Evolutionary conservation across 1,140 invertebrate genomes (phyloP).

Genomic region (Drosophila melanogaster): Release_6_plus_ISO1_MT NT_033779.5:5132001-5132500

Average conservation of each 20-base stretch:
- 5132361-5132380: constrained; percentile 90
- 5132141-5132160: constrained; percentile 90
- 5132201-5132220: constrained; percentile 90
- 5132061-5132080: constrained; percentile 94
- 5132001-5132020: constrained; percentile 94
- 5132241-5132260: constrained; percentile 89
- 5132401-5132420: constrained; percentile 89
- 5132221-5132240: constrained; percentile 93
- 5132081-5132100: constrained; percentile 94
- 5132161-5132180: constrained; percentile 92
- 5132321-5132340: constrained; percentile 90
- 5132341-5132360: constrained; percentile 92
- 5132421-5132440: constrained; percentile 88
- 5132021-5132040: constrained; percentile 94
- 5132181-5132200: constrained; percentile 90
- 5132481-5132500: constrained; percentile 91
- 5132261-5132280: constrained; percentile 89
- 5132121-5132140: constrained; percentile 93
- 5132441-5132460: constrained; percentile 90
- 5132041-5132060: constrained; percentile 95
- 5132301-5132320: constrained; percentile 88
- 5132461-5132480: constrained; percentile 95
- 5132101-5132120: constrained; percentile 93
- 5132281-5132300: constrained; percentile 90
- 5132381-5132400: constrained; percentile 88